Conservation (phyloP, 2,888 invertebrate species). For the Spilosoma lubricipeda region DNA sequence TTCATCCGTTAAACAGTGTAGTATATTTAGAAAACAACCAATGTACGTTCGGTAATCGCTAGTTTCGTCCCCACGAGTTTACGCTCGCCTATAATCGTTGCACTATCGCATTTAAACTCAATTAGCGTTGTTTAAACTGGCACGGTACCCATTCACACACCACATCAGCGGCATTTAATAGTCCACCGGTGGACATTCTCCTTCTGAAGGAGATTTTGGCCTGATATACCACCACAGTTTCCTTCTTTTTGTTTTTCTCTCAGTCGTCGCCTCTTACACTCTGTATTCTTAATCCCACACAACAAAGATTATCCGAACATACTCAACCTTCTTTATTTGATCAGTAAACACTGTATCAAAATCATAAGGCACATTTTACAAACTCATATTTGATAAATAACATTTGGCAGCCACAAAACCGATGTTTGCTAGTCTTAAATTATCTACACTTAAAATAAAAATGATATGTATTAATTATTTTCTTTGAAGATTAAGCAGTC, state of each 20-base stretch:
- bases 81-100: neutral
- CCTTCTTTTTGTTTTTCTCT: no score
- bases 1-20: neutral
- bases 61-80: conserved; percentile 2
- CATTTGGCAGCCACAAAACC: neutral
- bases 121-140: neutral
- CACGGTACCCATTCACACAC: neutral
- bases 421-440: neutral
- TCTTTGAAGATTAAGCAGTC: neutral
- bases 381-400: neutral
- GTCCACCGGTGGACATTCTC: no score
- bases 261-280: no score
- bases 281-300: no score
- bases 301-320: no score
- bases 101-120: neutral
- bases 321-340: neutral
- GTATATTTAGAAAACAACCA: neutral
- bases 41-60: conserved; percentile 4
- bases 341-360: neutral
- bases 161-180: no score
- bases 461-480: neutral
- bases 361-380: neutral
- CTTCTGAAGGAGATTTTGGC: no score
- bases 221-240: no score
- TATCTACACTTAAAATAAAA: neutral